Percentiles rank a stretch among this genome's conserved stretches.
Conservation (phyloP, 2,797 vertebrate species). For the Natrix natrix region DNA sequence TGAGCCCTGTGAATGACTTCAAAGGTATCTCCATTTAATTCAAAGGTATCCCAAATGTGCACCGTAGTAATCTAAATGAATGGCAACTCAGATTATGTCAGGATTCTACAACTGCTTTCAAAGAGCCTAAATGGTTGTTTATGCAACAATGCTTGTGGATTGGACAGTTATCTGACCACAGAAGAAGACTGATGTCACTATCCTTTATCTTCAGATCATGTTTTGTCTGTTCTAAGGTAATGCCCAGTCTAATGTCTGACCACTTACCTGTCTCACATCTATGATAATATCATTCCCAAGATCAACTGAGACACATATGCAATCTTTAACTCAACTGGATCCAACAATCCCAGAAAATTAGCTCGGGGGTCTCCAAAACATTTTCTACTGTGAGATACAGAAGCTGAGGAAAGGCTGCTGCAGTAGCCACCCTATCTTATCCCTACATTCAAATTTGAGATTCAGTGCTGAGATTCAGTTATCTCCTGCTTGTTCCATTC, state of each 20-base stretch:
- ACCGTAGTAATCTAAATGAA: background rate
- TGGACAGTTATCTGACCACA: background rate
- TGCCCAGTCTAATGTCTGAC: background rate
- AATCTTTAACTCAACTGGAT: background rate
- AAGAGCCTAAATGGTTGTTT: background rate
- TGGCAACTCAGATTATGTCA: background rate
- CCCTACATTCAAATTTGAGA: background rate
- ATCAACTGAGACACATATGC: background rate
- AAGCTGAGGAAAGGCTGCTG: background rate
- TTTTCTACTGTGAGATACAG: background rate
- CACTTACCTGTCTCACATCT: background rate
- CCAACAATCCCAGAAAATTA: background rate
- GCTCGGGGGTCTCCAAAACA: background rate
- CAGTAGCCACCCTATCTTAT: background rate
- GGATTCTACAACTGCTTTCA: background rate
- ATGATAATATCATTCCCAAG: background rate
- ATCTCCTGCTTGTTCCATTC: background rate
- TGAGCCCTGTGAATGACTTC: background rate
- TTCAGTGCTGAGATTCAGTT: background rate
- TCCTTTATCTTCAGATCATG: background rate
- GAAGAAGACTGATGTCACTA: background rate
- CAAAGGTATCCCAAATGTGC: background rate
- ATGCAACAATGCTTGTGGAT: background rate
- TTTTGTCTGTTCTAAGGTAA: background rate
- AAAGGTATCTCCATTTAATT: background rate